phyloP scores from a whole-genome alignment of 2,113 vertebrate species.

The Tachysurus fulvidraco region DNA sequence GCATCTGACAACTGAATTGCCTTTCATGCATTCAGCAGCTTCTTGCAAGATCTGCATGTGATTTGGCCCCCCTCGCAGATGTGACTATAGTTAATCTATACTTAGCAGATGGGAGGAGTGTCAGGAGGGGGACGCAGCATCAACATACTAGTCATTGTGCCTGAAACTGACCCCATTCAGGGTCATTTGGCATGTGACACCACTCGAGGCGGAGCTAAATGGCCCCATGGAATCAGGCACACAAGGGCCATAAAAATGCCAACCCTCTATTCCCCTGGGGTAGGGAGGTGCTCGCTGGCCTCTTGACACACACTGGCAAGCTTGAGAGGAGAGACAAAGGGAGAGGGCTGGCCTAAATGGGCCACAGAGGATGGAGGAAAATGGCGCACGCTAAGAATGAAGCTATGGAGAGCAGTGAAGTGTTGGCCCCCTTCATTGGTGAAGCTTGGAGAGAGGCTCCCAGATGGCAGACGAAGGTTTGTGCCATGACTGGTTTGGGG shows the following conservation, averaged over 20 bases:
- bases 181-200: conserved; percentile 69
- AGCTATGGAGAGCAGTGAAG: conserved; percentile 18
- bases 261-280: conserved; percentile 55
- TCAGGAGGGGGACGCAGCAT: conserved; percentile 52
- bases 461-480: conserved; percentile 58
- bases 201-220: conserved; percentile 61
- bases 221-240: conserved; percentile 56
- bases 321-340: conserved; percentile 42
- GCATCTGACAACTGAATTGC: conserved; percentile 54
- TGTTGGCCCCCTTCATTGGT: conserved; percentile 44
- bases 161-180: conserved; percentile 65
- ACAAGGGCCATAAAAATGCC: conserved; percentile 62
- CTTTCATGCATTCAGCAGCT: conserved; percentile 50
- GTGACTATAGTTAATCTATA: conserved; percentile 62
- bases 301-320: conserved; percentile 59
- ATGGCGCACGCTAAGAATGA: conserved; percentile 22
- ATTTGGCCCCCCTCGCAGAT: conserved; percentile 55
- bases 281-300: conserved; percentile 57
- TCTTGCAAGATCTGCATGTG: conserved; percentile 57
- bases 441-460: conserved; percentile 39
- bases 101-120: conserved; percentile 56
- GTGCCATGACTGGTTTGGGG: conserved; percentile 50
- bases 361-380: conserved; percentile 35
- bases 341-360: conserved; percentile 37
- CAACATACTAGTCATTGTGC: conserved; percentile 65